Conservation (phyloP, 2,113 vertebrate genomes). For the Pteruthius melanotis region DNA sequence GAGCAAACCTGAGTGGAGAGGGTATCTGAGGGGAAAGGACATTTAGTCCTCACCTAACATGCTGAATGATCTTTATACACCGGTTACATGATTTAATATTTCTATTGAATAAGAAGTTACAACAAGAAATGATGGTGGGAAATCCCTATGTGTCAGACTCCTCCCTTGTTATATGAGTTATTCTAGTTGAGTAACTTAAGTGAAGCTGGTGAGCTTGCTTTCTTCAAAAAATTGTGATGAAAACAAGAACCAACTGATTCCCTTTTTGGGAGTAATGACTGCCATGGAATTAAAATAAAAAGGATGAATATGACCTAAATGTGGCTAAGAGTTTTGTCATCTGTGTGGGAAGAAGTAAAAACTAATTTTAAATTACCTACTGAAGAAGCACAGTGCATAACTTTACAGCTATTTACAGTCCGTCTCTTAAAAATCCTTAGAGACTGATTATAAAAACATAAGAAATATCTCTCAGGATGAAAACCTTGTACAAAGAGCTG, state of each 20-base stretch:
- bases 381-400: neutral
- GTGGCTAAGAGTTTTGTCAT: conserved; percentile 8
- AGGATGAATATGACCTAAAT: neutral
- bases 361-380: neutral
- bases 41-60: neutral
- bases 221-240: neutral
- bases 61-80: neutral
- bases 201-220: neutral
- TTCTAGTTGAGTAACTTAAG: neutral
- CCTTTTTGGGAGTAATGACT: neutral
- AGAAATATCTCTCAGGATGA: neutral
- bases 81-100: neutral
- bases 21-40: neutral
- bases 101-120: neutral
- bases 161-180: neutral
- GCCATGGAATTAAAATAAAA: neutral
- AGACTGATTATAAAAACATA: neutral
- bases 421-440: neutral
- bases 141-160: neutral
- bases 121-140: neutral
- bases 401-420: neutral
- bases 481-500: neutral
- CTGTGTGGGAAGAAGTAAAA: conserved; percentile 14
- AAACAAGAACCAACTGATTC: neutral
- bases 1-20: neutral